A percentile compares a stretch with the other conserved stretches of the same genome.
Evolutionary conservation across 2,113 vertebrate genomes (phyloP).

Genomic region (Eubucco bourcierii): DNA sequence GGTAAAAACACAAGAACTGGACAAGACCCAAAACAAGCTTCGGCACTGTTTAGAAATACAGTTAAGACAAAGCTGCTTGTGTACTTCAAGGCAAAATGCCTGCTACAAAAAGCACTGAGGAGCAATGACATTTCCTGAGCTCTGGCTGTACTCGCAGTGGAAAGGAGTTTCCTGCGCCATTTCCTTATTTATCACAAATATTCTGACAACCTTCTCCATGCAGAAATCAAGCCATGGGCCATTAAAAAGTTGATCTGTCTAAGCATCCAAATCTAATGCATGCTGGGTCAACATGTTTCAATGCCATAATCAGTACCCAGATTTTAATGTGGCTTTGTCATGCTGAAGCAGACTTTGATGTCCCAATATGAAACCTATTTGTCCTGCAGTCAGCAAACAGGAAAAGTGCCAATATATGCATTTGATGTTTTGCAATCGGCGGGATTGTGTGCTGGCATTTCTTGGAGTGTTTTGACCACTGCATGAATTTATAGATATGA

Average conservation of each 20-base stretch:
- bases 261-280: background rate
- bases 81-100: background rate
- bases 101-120: background rate
- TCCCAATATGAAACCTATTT: slow-evolving; percentile 56
- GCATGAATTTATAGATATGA: background rate
- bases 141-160: background rate
- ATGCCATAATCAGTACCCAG: slow-evolving; percentile 28
- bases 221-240: slow-evolving; percentile 52
- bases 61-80: background rate
- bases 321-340: slow-evolving; percentile 57
- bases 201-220: slow-evolving; percentile 26
- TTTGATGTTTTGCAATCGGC: background rate
- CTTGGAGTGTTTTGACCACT: slow-evolving; percentile 3
- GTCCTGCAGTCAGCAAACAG: slow-evolving; percentile 47
- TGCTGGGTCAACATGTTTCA: slow-evolving; percentile 47
- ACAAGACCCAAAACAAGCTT: background rate
- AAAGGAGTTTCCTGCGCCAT: slow-evolving; percentile 24
- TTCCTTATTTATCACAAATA: slow-evolving; percentile 53
- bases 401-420: slow-evolving; percentile 31
- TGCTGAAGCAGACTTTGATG: slow-evolving; percentile 57
- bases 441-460: slow-evolving; percentile 5
- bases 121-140: slow-evolving; percentile 11
- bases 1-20: background rate
- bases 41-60: background rate
- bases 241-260: slow-evolving; percentile 47